These are phyloP conservation scores for Monochamus alternatus DNA, from an alignment of 2,888 invertebrate genomes.

Conservation along the genomic window DNA sequence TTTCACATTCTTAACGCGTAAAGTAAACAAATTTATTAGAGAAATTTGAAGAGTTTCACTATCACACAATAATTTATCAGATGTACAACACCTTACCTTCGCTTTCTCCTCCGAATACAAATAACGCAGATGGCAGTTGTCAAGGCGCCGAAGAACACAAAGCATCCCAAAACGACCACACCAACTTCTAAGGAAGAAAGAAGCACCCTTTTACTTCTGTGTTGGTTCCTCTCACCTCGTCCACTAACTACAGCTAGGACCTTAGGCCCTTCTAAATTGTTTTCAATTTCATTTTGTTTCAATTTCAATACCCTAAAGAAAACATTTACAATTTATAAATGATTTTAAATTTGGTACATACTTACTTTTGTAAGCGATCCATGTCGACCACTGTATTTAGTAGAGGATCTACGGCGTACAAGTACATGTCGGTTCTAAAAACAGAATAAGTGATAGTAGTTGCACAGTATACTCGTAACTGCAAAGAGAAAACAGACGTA, in stretches of 20 bases:
- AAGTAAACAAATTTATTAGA: not conserved
- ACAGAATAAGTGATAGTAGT: not conserved
- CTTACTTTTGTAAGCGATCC: slow-evolving; percentile 84
- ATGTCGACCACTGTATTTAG: slow-evolving; percentile 88
- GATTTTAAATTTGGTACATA: not conserved
- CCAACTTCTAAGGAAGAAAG: slow-evolving; percentile 85
- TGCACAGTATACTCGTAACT: too few species aligned
- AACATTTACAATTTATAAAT: not conserved
- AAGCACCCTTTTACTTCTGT: slow-evolving; percentile 68
- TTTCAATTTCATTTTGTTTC: slow-evolving; percentile 76
- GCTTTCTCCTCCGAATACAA: slow-evolving; percentile 77
- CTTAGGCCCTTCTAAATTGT: slow-evolving; percentile 77
- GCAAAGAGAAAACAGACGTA: too few species aligned
- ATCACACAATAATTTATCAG: not conserved
- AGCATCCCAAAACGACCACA: slow-evolving; percentile 84
- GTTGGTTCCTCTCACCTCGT: slow-evolving; percentile 66
- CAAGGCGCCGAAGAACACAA: slow-evolving; percentile 87
- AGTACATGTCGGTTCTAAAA: slow-evolving; percentile 87
- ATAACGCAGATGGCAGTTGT: slow-evolving; percentile 86
- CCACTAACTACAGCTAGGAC: slow-evolving; percentile 78
- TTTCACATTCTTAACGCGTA: not conserved
- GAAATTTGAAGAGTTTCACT: not conserved
- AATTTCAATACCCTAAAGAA: slow-evolving; percentile 76
- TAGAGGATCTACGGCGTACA: slow-evolving; percentile 88
- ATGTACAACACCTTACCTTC: slow-evolving; percentile 71